phyloP scores from a whole-genome alignment of 2,797 vertebrate genomes.

The Phalanger gymnotis region DNA sequence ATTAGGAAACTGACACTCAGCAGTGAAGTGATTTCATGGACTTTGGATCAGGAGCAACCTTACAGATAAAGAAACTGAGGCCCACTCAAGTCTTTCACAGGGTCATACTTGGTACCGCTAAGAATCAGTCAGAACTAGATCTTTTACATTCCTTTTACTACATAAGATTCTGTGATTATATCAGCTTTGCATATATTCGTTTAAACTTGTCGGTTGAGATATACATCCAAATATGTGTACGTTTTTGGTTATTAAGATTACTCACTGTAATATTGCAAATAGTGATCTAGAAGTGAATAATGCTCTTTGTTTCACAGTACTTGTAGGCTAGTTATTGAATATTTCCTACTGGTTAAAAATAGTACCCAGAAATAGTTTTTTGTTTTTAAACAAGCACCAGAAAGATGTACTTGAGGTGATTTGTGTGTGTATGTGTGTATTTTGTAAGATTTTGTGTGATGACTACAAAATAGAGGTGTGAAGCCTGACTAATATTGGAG shows the following conservation, averaged over 20 bases:
- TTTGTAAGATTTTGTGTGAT: neutral
- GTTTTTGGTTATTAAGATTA: neutral
- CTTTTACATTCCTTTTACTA: neutral
- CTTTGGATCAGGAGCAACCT: neutral
- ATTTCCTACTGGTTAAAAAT: neutral
- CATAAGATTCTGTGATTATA: neutral
- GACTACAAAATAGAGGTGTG: neutral
- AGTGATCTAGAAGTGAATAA: neutral
- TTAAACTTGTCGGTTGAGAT: slow-evolving; percentile 20
- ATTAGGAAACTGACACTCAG: slow-evolving; percentile 42
- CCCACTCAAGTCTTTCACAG: neutral
- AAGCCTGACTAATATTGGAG: neutral
- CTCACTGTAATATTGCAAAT: neutral
- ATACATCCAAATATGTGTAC: neutral
- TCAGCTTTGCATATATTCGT: neutral
- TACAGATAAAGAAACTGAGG: neutral
- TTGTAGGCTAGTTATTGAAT: neutral
- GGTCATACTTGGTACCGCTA: neutral
- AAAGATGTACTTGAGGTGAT: neutral
- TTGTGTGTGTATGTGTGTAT: neutral
- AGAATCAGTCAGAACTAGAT: neutral
- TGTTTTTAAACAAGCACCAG: neutral
- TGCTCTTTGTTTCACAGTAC: neutral
- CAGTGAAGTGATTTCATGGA: slow-evolving; percentile 34
- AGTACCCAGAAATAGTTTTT: neutral